Evolutionary conservation across 2,797 vertebrate genomes (phyloP), one percentile per base, ranked within the genome.

Genomic region (Spea hammondii): DNA sequence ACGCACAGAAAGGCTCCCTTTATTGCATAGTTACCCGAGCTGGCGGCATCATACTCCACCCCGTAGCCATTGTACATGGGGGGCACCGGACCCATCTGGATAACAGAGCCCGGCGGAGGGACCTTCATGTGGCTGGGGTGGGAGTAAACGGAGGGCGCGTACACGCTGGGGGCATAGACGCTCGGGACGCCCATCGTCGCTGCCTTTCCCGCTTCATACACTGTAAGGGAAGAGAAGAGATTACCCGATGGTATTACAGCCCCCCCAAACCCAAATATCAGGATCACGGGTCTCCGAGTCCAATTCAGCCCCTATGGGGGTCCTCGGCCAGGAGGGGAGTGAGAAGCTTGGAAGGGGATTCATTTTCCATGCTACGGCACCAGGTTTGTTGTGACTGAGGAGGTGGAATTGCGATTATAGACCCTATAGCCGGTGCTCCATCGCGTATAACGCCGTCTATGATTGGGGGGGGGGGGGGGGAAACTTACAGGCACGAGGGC

Each of bases 121-220:
- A 92, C 88, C 8, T 93, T 90, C 48, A 90, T 89, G 5, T 78
- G 73, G 54, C 65, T 66, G 0, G 93, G 91, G 84, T 94, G 93
- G 65, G 88, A 90, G 0, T 94, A 96, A 87, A 92, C 85, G 80
- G 91, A 95, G 70, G 88, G 89, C 11, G 91, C 91, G 8, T 92
- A 95, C 1, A 91, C 0, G 4, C 90, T 93, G 32, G 90, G 77
- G 14, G 92, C 92, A 0, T 96, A 96, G 0, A 94, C 88, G 76
- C 88, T 92, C 12, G 91, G 78, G 0, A 90, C 0, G 0, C 94
- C 94, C 0, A 93, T 88, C 80, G 96, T 97, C 70, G 93, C 95
- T 2, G 95, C 95, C 88, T 97, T 97, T 12, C 95, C 96, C 0
- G 96, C 96, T 57, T 94, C 90, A 5, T 97, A 97, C 80, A 97